Evolutionary conservation across 2,888 invertebrate species (phyloP), one percentile per base, ranked within the genome.

Genomic region (Troglohyphantes excavatus): DNA sequence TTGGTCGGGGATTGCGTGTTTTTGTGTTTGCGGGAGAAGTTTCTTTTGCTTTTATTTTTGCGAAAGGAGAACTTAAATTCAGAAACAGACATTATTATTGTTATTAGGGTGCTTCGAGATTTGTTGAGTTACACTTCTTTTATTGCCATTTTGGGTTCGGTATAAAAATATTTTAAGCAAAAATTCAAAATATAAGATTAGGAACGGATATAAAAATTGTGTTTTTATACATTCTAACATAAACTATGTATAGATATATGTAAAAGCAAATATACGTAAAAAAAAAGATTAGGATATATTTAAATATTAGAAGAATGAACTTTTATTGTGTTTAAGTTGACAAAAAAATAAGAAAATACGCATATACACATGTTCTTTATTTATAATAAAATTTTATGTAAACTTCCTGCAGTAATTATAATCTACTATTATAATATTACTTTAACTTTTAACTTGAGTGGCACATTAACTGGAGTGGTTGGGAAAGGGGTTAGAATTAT

Each of bases 41-140:
- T 43, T 72, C 27, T 46, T 5, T 39, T 11, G 23, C 17, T 33
- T 11, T 21, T 33, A 19, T 39, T 70, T 33, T 33, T 33, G 33
- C 33, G 33, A n/a, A n/a, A n/a, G 53, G 53, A n/a, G 53, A 53
- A 53, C 53, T 39, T 39, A 39, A 39, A 39, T 39, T 53, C 17
- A 13, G n/a, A 5, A n/a, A 39, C 39, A 53, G 53, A 53, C 53
- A 53, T 53, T 53, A 53, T 53, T 53, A 53, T 53, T 53, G 53
- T 53, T 53, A 53, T 53, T 53, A 53, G 13, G 53, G 53, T 53
- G n/a, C 53, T 53, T 53, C 53, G 53, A 53, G 53, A 53, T 53
- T 53, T 53, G 13, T 53, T 53, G 0, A 53, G 53, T 53, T 53
- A n/a, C 53, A 2, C 17, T 53, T 33, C n/a, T 33, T 53, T n/a